Percentiles rank a stretch among this genome's conserved stretches.
These are phyloP conservation scores for Troilus luridus DNA, from an alignment of 2,888 invertebrate genomes.

Conservation along the genomic window DNA sequence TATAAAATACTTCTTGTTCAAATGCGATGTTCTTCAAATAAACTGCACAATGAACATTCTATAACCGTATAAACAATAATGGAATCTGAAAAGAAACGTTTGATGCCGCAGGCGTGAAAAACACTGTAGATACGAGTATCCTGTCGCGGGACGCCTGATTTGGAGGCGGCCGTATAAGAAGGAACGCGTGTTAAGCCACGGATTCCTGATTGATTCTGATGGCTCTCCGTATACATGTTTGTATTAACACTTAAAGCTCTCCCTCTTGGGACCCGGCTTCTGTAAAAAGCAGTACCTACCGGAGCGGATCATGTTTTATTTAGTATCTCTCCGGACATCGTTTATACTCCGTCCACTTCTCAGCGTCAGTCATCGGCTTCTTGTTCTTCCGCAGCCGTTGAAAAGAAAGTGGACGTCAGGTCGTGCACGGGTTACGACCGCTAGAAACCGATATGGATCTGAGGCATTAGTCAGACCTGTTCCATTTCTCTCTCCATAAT, in stretches of 20 bases:
- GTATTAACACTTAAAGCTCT: constrained; percentile 46
- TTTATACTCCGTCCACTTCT: constrained; percentile 4
- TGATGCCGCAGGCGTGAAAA: constrained; percentile 38
- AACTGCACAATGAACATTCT: neutral
- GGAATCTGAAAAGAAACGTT: neutral
- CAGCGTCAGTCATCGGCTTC: constrained; percentile 44
- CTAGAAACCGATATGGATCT: neutral
- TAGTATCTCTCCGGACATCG: constrained; percentile 24
- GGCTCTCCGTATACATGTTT: constrained; percentile 52
- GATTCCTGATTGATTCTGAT: constrained; percentile 41
- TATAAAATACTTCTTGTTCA: neutral
- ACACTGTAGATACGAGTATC: constrained; percentile 26
- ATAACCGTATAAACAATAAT: neutral
- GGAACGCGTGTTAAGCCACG: neutral
- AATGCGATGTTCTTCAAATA: neutral
- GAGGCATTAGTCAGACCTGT: neutral
- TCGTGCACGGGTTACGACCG: neutral
- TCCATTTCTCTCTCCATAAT: neutral
- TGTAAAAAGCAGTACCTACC: constrained; percentile 47
- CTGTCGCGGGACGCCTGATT: neutral
- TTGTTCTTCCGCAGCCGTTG: neutral
- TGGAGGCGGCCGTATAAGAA: constrained; percentile 11
- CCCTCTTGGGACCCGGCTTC: neutral
- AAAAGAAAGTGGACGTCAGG: constrained; percentile 8
- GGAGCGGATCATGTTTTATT: constrained; percentile 47